Conservation (phyloP, 2,888 invertebrate genomes). For the Seira musarum region DNA sequence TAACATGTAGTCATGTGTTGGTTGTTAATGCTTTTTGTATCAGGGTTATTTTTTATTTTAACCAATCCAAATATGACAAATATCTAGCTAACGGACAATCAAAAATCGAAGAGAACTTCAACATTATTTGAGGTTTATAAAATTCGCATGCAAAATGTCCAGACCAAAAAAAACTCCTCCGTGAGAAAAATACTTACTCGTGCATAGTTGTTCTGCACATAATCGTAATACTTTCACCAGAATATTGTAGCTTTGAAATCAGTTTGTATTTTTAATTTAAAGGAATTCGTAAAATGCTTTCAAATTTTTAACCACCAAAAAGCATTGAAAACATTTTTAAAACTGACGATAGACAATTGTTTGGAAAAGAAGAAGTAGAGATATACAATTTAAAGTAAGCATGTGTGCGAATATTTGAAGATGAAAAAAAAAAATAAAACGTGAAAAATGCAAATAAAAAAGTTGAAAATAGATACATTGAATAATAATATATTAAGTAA, state of each 20-base stretch:
- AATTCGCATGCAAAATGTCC: constrained; percentile 6
- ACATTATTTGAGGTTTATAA: too few relatives aligned
- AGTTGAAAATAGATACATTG: constrained; percentile 10
- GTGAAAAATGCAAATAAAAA: background rate
- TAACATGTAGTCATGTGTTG: too few relatives aligned
- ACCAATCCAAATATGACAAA: too few relatives aligned
- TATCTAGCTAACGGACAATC: too few relatives aligned
- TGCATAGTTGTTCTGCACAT: constrained; percentile 10
- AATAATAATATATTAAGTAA: constrained; percentile 16
- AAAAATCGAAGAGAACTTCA: too few relatives aligned
- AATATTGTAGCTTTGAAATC: background rate
- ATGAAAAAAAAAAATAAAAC: constrained; percentile 13
- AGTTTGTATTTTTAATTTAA: too few relatives aligned
- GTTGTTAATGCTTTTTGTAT: too few relatives aligned
- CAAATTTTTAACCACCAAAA: background rate
- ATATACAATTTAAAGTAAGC: background rate
- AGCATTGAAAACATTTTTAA: too few relatives aligned
- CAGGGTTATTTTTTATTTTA: too few relatives aligned
- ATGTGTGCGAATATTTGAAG: background rate
- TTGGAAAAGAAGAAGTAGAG: background rate
- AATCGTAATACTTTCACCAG: background rate
- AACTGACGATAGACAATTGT: too few relatives aligned
- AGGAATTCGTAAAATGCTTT: background rate
- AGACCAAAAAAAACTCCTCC: background rate
- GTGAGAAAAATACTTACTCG: background rate